These are phyloP conservation scores for Acleris literana DNA, from an alignment of 2,888 invertebrate species.

Conservation along the genomic window DNA sequence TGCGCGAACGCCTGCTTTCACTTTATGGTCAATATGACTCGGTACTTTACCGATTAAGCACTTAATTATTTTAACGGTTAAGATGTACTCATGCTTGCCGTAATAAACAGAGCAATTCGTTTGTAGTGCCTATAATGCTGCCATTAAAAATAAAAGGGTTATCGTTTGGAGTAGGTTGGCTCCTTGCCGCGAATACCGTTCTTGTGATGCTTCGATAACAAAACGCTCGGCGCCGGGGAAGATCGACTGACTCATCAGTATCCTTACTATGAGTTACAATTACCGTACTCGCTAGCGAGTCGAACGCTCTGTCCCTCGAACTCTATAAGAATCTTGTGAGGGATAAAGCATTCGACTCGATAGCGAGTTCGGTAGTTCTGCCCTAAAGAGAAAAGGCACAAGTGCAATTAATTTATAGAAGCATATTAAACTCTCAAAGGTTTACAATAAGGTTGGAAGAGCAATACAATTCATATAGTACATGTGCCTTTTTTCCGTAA, in stretches of 20 bases:
- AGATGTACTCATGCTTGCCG: conserved; percentile 47
- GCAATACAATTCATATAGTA: too few species aligned
- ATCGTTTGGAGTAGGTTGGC: conserved; percentile 51
- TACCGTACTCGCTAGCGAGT: too few species aligned
- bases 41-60: conserved; percentile 33
- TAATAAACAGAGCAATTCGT: conserved; percentile 51
- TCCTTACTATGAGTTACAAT: too few species aligned
- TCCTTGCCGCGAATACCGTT: conserved; percentile 58
- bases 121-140: conserved; percentile 47
- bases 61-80: conserved; percentile 34
- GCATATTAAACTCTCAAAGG: too few species aligned
- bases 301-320: too few species aligned
- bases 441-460: too few species aligned
- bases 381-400: too few species aligned
- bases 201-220: conserved; percentile 62
- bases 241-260: conserved; percentile 46
- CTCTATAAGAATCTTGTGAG: too few species aligned
- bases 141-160: conserved; percentile 50
- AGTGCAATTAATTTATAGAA: too few species aligned
- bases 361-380: too few species aligned
- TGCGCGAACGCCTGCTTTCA: conserved; percentile 51
- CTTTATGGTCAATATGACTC: conserved; percentile 45
- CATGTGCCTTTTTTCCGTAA: too few species aligned
- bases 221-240: conserved; percentile 47
- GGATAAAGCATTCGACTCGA: too few species aligned